Conservation (phyloP, 1,140 invertebrate species). For the Augochlora pura region DNA sequence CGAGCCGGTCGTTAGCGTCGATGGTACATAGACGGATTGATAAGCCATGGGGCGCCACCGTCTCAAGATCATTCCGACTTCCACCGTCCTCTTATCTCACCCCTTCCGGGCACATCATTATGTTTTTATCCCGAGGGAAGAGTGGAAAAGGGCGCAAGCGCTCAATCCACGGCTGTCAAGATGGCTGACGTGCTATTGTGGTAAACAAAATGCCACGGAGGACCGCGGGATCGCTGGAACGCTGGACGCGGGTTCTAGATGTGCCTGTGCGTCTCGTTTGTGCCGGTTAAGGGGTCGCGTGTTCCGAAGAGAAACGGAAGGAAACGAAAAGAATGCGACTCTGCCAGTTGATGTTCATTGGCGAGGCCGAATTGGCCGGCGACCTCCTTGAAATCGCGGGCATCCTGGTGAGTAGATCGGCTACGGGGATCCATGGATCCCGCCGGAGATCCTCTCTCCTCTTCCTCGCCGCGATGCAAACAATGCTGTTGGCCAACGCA, state of each 20-base stretch:
- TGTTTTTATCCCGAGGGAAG: slow-evolving; percentile 56
- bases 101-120: slow-evolving; percentile 9
- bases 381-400: slow-evolving; percentile 67
- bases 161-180: slow-evolving; percentile 49
- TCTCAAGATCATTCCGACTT: not conserved
- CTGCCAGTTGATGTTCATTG: slow-evolving; percentile 66
- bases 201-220: slow-evolving; percentile 65
- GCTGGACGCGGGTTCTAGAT: slow-evolving; percentile 4
- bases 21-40: no score
- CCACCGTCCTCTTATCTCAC: not conserved
- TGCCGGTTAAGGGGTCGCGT: slow-evolving; percentile 32
- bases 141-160: slow-evolving; percentile 62
- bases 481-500: slow-evolving; percentile 9
- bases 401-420: slow-evolving; percentile 66
- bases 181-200: slow-evolving; percentile 60
- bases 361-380: slow-evolving; percentile 65
- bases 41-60: slow-evolving; percentile 15
- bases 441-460: not conserved
- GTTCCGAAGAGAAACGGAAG: not conserved
- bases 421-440: not conserved
- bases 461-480: slow-evolving; percentile 18
- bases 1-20: no score
- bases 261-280: slow-evolving; percentile 31
- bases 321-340: slow-evolving; percentile 56
- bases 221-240: slow-evolving; percentile 22